Base-by-base conservation (phyloP, 2,888 invertebrate genomes). In the Lysandra coridon region DNA sequence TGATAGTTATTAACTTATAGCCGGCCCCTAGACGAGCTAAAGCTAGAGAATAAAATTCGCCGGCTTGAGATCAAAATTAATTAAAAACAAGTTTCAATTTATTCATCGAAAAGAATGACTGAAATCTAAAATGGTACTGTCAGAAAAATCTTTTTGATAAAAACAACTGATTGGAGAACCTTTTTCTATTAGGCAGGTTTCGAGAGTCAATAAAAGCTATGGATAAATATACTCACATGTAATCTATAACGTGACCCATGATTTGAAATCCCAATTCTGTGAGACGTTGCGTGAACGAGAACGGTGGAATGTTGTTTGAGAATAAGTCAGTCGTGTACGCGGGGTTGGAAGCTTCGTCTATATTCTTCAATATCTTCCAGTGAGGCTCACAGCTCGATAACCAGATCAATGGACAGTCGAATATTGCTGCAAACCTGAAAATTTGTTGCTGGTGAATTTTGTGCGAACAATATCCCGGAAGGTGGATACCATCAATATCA, bases 321-420 rank as follows among this genome's bases (percentile, higher is more conserved):
- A 79, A n/a, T 1, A 78, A 40, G 44, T 82, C 82, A 4, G 79
- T 60, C 5, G 77, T 83, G 78, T 87, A 87, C 0, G 87, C 84
- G 4, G 88, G 88, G 81, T 86, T 87, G 0, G 85, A 82, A 0
- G 80, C 33, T 17, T 86, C 86, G 40, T 87, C 87, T 0, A 88
- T 82, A 12, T 87, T 77, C 0, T 82, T 80, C 5, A 87, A 79
- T 0, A 85, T 81, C 82, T 82, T 80, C 83, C 84, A 84, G 62
- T 87, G 85, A 0, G 86, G 84, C 7, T 86, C 85, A 74, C 83
- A 80, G 0, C 85, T 81, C 1, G 83, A 84, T 0, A 84, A 82
- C 87, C 86, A 88, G 33, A 88, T 85, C n/a, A 85, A 83, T 2
- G 88, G 87, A 6, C 85, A 86, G 75, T 85, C 78, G 79, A 83